These are phyloP conservation scores for Actinia equina DNA, from an alignment of 64 coral and sea anemone species.

Conservation along the genomic window DNA sequence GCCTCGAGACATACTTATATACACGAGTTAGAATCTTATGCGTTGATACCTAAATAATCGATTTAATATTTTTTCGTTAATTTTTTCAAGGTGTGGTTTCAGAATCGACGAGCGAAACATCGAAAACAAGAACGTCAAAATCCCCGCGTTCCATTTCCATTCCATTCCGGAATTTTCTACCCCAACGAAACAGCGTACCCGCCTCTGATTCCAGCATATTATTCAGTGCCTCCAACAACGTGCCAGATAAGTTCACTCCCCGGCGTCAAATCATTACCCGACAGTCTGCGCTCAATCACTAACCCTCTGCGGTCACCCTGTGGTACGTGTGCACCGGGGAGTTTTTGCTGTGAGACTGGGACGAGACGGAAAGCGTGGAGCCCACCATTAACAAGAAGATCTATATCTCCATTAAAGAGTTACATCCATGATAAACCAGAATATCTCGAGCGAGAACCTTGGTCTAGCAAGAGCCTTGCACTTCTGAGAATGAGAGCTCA, in stretches of 20 bases:
- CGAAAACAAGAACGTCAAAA: conserved; percentile 86
- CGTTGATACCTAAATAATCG: not conserved
- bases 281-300: conserved; percentile 39
- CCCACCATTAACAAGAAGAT: conserved; percentile 32
- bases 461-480: conserved; percentile 78
- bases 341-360: conserved; percentile 51
- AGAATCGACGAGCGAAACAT: conserved; percentile 87
- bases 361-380: conserved; percentile 43
- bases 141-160: conserved; percentile 53
- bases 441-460: conserved; percentile 17
- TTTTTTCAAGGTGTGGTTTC: conserved; percentile 81
- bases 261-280: conserved; percentile 53
- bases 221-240: conserved; percentile 42
- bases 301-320: conserved; percentile 55
- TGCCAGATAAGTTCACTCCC: conserved; percentile 73
- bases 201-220: conserved; percentile 43
- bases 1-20: not conserved
- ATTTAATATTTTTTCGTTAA: not conserved
- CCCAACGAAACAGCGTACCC: conserved; percentile 51
- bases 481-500: conserved; percentile 77
- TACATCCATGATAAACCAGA: conserved; percentile 47
- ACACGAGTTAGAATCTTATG: not conserved
- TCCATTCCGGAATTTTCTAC: conserved; percentile 64
- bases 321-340: conserved; percentile 59
- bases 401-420: conserved; percentile 40